These are phyloP conservation scores for Aegithalos caudatus DNA, from an alignment of 2,113 vertebrate genomes.

Conservation along the genomic window DNA sequence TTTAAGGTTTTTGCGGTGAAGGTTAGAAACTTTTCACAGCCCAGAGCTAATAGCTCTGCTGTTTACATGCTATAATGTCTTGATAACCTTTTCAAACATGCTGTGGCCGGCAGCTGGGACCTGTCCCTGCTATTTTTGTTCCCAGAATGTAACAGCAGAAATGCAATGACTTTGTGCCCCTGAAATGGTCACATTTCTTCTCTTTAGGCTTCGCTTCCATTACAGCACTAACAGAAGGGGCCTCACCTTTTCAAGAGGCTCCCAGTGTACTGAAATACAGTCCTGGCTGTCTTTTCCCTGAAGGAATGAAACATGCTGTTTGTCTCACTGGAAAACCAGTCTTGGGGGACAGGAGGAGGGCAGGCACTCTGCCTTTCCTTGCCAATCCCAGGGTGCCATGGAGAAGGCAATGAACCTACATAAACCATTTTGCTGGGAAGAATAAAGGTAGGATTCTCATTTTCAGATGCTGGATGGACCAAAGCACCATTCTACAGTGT, in stretches of 20 bases:
- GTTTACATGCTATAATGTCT: constrained; percentile 77
- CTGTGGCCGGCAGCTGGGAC: constrained; percentile 66
- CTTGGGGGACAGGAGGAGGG: not conserved
- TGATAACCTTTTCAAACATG: constrained; percentile 74
- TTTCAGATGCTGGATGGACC: not conserved
- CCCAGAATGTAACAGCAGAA: constrained; percentile 60
- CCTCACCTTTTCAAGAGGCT: constrained; percentile 61
- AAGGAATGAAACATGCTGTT: constrained; percentile 15
- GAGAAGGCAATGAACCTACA: not conserved
- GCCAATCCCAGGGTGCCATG: not conserved
- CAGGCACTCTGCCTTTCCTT: not conserved
- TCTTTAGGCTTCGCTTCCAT: constrained; percentile 49
- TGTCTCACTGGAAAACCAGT: not conserved
- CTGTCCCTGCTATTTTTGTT: constrained; percentile 69
- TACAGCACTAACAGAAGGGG: constrained; percentile 45
- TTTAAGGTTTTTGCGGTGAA: constrained; percentile 76
- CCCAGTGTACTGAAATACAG: constrained; percentile 25
- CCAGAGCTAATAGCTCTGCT: constrained; percentile 75
- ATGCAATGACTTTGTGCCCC: constrained; percentile 59
- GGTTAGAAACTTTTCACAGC: constrained; percentile 77
- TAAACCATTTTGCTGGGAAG: not conserved
- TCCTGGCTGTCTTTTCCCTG: constrained; percentile 15
- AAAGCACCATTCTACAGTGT: not conserved
- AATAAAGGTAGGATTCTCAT: not conserved
- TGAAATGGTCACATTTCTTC: constrained; percentile 64